Conservation (phyloP, 2,797 vertebrate species). For the Brachyrhaphis roseni region DNA sequence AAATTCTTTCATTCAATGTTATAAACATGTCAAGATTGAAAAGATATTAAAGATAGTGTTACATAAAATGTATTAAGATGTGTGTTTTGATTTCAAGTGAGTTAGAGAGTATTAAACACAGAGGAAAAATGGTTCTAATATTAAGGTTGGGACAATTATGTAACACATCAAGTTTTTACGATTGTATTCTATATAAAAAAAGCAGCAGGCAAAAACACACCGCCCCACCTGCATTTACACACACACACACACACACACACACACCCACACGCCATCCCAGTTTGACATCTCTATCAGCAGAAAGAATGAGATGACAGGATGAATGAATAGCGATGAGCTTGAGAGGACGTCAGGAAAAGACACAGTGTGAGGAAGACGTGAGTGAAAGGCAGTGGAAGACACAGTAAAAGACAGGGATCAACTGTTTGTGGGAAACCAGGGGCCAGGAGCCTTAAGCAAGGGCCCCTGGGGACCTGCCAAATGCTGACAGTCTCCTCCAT, state of each 20-base stretch:
- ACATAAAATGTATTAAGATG: neutral
- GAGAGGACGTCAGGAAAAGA: slow-evolving; percentile 34
- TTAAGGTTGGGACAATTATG: neutral
- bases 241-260: neutral
- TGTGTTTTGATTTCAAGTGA: neutral
- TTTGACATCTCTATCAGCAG: slow-evolving; percentile 46
- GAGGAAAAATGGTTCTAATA: neutral
- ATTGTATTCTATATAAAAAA: slow-evolving; percentile 1
- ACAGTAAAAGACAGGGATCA: slow-evolving; percentile 13
- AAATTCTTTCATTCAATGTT: neutral
- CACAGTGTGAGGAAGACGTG: slow-evolving; percentile 16
- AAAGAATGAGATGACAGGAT: slow-evolving; percentile 27
- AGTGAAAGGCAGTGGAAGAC: slow-evolving; percentile 7
- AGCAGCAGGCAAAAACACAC: neutral
- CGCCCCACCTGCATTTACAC: neutral
- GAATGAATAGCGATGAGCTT: slow-evolving; percentile 51
- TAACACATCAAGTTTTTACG: neutral
- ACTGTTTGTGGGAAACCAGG: slow-evolving; percentile 30
- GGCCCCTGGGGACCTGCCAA: slow-evolving; percentile 48
- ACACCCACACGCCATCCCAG: neutral
- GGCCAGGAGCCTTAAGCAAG: slow-evolving; percentile 17
- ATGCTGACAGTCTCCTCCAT: slow-evolving; percentile 52
- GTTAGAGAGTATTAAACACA: neutral
- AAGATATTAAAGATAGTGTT: neutral
- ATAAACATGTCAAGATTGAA: neutral